Percentiles rank a stretch among this genome's conserved stretches.
These are phyloP conservation scores for Trissolcus basalis DNA, from an alignment of 1,140 invertebrate genomes.

Conservation along the genomic window DNA sequence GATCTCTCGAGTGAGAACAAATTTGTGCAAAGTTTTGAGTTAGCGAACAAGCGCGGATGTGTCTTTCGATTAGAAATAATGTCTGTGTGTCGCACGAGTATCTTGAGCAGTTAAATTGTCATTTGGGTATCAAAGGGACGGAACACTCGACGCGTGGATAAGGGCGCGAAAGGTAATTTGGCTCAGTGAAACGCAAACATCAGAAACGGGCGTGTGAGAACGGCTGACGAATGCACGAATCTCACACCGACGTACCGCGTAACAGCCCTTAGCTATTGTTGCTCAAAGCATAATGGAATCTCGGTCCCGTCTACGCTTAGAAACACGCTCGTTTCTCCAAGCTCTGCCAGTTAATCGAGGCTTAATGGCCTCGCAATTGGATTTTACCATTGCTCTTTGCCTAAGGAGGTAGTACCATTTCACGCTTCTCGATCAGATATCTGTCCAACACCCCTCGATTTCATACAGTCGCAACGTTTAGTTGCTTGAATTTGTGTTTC, in stretches of 20 bases:
- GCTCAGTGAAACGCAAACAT: slow-evolving; percentile 73
- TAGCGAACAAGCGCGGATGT: slow-evolving; percentile 36
- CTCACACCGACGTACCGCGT: slow-evolving; percentile 70
- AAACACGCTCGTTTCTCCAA: slow-evolving; percentile 60
- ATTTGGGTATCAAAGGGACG: slow-evolving; percentile 75
- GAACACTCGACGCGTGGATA: slow-evolving; percentile 71
- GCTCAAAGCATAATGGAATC: slow-evolving; percentile 76
- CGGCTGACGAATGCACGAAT: slow-evolving; percentile 70
- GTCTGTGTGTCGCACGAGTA: slow-evolving; percentile 34
- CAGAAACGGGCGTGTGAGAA: slow-evolving; percentile 57
- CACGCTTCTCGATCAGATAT: slow-evolving; percentile 70
- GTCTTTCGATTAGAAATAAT: slow-evolving; percentile 56
- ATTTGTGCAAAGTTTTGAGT: slow-evolving; percentile 2
- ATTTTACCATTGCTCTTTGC: slow-evolving; percentile 76
- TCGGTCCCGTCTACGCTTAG: slow-evolving; percentile 63
- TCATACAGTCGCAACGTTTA: slow-evolving; percentile 25
- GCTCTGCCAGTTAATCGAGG: slow-evolving; percentile 68
- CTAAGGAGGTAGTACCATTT: slow-evolving; percentile 70
- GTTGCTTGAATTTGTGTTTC: slow-evolving; percentile 23
- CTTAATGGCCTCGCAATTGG: slow-evolving; percentile 75
- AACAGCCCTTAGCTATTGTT: slow-evolving; percentile 76
- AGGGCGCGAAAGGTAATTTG: slow-evolving; percentile 74
- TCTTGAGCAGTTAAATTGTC: slow-evolving; percentile 74
- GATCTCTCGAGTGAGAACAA: no score
- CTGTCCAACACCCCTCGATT: slow-evolving; percentile 47